phyloP scores from a whole-genome alignment of 2,797 vertebrate genomes.

The Esox masquinongy region DNA sequence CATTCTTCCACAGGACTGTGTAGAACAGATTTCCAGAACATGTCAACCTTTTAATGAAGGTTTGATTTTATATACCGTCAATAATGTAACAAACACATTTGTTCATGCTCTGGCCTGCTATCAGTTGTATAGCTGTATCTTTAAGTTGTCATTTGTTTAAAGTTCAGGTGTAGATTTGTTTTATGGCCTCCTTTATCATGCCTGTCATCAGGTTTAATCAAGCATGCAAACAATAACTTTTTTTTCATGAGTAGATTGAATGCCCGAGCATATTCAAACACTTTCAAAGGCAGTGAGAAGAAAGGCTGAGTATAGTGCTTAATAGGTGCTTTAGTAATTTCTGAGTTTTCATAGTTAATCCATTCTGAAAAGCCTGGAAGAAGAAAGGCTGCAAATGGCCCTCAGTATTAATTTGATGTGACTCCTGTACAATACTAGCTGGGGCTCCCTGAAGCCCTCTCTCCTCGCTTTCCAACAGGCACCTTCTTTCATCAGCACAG shows the following conservation, averaged over 20 bases:
- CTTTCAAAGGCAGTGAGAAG: slow-evolving; percentile 71
- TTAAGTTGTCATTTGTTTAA: background rate
- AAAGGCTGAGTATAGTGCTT: slow-evolving; percentile 77
- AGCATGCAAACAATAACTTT: slow-evolving; percentile 47
- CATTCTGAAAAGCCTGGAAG: slow-evolving; percentile 97
- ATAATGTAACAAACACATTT: background rate
- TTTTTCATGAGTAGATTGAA: slow-evolving; percentile 52
- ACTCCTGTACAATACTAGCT: slow-evolving; percentile 98
- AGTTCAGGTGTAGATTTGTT: slow-evolving; percentile 29
- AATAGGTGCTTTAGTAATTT: slow-evolving; percentile 99
- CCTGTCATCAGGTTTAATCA: slow-evolving; percentile 41
- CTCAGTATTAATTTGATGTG: slow-evolving; percentile 99
- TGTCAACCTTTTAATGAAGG: background rate
- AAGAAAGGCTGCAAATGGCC: slow-evolving; percentile 97
- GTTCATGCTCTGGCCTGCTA: too few relatives aligned
- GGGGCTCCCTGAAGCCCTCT: slow-evolving; percentile 88
- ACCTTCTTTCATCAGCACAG: slow-evolving; percentile 82
- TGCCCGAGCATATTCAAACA: slow-evolving; percentile 58
- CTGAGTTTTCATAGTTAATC: slow-evolving; percentile 99
- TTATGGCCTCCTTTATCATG: slow-evolving; percentile 42
- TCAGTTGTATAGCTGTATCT: too few relatives aligned
- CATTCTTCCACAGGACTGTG: background rate
- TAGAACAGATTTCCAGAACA: background rate
- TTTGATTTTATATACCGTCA: background rate
- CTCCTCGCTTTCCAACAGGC: slow-evolving; percentile 67